Base-by-base conservation (phyloP, 2,113 vertebrate species). In the Lepus europaeus region DNA sequence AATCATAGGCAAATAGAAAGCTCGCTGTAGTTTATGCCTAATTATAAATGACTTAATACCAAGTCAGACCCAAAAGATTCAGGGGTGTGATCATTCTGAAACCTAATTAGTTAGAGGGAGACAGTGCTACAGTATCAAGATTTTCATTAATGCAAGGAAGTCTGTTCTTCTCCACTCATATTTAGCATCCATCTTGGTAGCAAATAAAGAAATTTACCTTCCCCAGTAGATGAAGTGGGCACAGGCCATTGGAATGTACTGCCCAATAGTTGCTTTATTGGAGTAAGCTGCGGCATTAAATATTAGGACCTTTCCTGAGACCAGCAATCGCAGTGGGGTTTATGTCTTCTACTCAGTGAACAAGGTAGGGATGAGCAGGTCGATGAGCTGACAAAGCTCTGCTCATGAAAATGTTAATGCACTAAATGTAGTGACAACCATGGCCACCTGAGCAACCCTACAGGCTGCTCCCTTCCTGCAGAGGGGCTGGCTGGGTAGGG, bases 31-130 rank as follows among this genome's bases (percentile, higher is more conserved):
- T 97, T 97, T 97, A 97, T 94, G 83, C 74, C 91, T 98, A 97
- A 98, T 98, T 98, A 97, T 97, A 97, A 98, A 97, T 95, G 74
- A 90, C 95, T 98, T 98, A 97, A 97, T 98, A 97, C 90, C 76
- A 94, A 95, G 88, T 97, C 95, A 97, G 94, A 96, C 86, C 95
- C 89, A 97, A 97, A 98, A 97, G 91, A 98, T 97, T 98, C 97
- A 59, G n/a, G 20, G 49, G 90, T 97, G 59, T 92, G 89, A 97
- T 97, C 95, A 90, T 90, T 95, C 91, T 96, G 96, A 97, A 98
- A 97, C 83, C 87, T 97, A 97, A 96, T 97, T 98, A 97, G 91
- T 95, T 93, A 84, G 95, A 83, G 53, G 77, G 84, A 95, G 85
- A 93, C 89, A 79, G 96, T 95, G 81, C 87, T 92, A 70, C 31